phyloP scores from a whole-genome alignment of 1,140 invertebrate species.

The Pachypsylla venusta region DNA sequence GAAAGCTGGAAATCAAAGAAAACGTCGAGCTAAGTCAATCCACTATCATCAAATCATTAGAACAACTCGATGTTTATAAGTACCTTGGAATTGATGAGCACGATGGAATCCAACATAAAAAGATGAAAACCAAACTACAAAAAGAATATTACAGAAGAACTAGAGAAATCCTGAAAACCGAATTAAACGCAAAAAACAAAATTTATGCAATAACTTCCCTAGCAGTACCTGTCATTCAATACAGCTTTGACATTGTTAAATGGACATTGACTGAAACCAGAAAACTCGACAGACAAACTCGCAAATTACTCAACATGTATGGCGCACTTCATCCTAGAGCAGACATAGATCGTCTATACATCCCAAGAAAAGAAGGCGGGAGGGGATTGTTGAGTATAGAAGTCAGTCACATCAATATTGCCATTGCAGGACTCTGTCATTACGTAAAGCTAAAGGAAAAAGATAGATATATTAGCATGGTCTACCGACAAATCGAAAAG shows the following conservation, averaged over 20 bases:
- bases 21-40: neutral
- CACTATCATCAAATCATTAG: neutral
- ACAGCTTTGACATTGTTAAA: neutral
- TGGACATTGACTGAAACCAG: neutral
- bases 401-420: neutral
- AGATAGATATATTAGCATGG: neutral
- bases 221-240: conserved; percentile 8
- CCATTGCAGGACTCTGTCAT: neutral
- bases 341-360: neutral
- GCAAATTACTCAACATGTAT: neutral
- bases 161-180: neutral
- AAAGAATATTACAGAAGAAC: conserved; percentile 7
- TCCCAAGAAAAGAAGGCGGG: neutral
- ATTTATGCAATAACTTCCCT: neutral
- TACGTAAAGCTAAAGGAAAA: conserved; percentile 1
- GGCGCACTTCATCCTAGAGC: neutral
- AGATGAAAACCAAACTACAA: conserved; percentile 1
- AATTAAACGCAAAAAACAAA: conserved; percentile 9
- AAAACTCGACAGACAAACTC: neutral
- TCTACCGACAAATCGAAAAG: neutral
- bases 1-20: neutral
- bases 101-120: neutral
- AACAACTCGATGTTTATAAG: neutral
- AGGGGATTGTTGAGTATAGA: neutral
- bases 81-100: neutral